These are phyloP conservation scores for Bubo blakistoni DNA, from an alignment of 2,113 vertebrate species.

Conservation along the genomic window DNA sequence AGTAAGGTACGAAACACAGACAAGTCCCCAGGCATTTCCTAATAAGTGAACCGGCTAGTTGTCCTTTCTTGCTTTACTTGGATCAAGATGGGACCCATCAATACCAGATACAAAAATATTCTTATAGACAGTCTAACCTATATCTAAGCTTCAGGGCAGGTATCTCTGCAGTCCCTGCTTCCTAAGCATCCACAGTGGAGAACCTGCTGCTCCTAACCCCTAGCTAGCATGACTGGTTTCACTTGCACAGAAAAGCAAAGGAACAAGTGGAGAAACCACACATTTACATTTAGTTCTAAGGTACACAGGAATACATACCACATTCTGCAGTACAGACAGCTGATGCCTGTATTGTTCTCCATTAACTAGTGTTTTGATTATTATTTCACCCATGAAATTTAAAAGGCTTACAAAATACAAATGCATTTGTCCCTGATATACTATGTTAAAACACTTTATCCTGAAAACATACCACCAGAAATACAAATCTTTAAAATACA, in stretches of 20 bases:
- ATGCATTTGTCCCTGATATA: neutral
- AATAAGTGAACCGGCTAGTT: neutral
- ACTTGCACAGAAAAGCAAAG: neutral
- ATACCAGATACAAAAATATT: neutral
- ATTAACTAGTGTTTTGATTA: accelerated
- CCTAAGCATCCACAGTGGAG: neutral
- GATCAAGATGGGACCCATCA: neutral
- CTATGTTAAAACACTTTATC: neutral
- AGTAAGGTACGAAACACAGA: neutral
- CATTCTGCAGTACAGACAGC: neutral
- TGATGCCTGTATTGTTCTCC: neutral
- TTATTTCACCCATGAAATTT: neutral
- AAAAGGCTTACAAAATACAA: neutral
- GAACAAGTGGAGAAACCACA: neutral
- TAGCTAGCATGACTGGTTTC: accelerated
- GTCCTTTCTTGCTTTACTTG: neutral
- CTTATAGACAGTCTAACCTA: neutral
- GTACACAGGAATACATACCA: neutral
- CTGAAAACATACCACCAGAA: neutral
- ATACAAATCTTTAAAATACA: neutral
- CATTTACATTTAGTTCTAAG: neutral
- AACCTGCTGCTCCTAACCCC: neutral
- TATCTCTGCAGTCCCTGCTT: too few relatives aligned
- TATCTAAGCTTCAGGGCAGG: neutral
- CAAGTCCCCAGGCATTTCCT: neutral